These are phyloP conservation scores for Lepidurus arcticus DNA, from an alignment of 1,140 invertebrate species.

Conservation along the genomic window DNA sequence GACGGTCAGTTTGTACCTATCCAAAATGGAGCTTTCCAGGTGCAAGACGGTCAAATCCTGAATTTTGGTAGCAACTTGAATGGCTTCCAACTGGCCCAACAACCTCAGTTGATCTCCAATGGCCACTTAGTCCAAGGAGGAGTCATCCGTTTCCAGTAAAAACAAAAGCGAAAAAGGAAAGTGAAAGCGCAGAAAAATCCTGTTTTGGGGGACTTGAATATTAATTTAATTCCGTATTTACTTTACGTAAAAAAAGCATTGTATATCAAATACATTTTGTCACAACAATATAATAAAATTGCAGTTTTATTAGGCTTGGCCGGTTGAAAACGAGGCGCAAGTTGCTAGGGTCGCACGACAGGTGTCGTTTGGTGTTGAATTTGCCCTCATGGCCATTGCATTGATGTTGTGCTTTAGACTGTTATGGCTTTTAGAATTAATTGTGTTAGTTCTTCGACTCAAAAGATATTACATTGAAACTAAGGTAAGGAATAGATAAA, in stretches of 20 bases:
- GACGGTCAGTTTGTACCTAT: not conserved
- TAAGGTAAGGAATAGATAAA: too few relatives aligned
- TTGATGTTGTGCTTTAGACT: too few relatives aligned
- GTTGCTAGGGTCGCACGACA: too few relatives aligned
- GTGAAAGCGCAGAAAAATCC: not conserved
- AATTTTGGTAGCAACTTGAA: not conserved
- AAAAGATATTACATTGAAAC: too few relatives aligned
- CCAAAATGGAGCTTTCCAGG: not conserved
- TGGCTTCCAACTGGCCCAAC: not conserved
- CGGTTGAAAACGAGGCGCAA: too few relatives aligned
- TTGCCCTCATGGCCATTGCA: too few relatives aligned
- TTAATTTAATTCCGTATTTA: not conserved
- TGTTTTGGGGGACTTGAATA: not conserved
- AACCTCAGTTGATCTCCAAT: not conserved
- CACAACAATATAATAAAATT: not conserved
- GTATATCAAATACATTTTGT: not conserved
- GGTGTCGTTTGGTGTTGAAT: too few relatives aligned
- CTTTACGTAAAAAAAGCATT: not conserved
- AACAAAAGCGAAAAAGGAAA: not conserved
- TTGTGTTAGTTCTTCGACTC: too few relatives aligned
- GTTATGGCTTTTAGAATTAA: too few relatives aligned
- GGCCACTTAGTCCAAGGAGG: too few relatives aligned
- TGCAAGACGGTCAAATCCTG: not conserved
- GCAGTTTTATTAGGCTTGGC: too few relatives aligned
- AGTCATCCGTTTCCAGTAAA: not conserved